A percentile compares a stretch with the other conserved stretches of the same genome.
Conservation (phyloP, 2,113 vertebrate species). For the Mormyrus iriodes region DNA sequence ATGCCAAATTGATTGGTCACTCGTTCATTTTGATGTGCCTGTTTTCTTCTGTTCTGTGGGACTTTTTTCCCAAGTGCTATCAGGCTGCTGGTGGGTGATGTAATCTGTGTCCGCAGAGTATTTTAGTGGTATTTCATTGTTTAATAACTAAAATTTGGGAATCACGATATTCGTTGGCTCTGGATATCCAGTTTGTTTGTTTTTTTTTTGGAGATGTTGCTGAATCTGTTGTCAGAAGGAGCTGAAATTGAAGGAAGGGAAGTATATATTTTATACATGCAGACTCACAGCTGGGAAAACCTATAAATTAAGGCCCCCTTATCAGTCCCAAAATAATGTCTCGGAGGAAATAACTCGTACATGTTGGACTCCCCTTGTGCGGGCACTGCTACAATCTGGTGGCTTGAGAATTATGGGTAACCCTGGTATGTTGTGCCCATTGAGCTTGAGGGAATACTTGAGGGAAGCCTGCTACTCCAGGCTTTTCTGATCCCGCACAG, state of each 20-base stretch:
- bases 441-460: background rate
- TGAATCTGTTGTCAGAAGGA: background rate
- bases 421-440: background rate
- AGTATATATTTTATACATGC: background rate
- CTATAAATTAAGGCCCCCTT: background rate
- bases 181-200: background rate
- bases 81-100: background rate
- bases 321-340: background rate
- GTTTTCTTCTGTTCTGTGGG: background rate
- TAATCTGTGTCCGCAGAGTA: background rate
- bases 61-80: background rate
- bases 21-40: background rate
- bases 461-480: background rate
- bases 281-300: background rate
- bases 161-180: background rate
- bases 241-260: background rate
- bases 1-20: background rate
- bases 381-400: background rate
- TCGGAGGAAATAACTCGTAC: background rate
- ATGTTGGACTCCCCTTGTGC: background rate
- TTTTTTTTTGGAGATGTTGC: background rate
- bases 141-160: background rate
- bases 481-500: background rate
- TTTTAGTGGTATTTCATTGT: background rate
- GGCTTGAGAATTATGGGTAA: background rate